A percentile compares a stretch with the other conserved stretches of the same genome.
These are phyloP conservation scores for Biston betularia DNA, from an alignment of 2,888 invertebrate species.

Conservation along the genomic window DNA sequence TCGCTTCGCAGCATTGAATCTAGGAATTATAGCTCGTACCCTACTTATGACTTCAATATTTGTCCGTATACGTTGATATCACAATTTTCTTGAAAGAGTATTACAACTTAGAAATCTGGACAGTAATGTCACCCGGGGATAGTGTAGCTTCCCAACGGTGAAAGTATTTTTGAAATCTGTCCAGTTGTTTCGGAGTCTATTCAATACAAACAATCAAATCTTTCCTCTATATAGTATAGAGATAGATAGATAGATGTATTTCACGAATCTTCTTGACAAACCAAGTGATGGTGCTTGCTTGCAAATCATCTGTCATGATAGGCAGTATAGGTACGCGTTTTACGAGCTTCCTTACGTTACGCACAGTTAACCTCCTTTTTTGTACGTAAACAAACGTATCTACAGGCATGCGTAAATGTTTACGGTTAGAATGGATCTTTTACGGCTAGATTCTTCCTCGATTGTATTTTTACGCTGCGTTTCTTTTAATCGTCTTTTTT, in stretches of 20 bases:
- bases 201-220: too few species aligned
- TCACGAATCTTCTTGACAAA: too few species aligned
- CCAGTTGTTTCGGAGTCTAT: too few species aligned
- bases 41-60: conserved; percentile 4
- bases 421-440: conserved; percentile 27
- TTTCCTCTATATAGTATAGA: too few species aligned
- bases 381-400: conserved; percentile 38
- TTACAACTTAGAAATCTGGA: background rate
- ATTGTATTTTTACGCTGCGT: conserved; percentile 12
- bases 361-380: conserved; percentile 38
- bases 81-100: conserved; percentile 1
- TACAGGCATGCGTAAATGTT: conserved; percentile 27
- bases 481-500: background rate
- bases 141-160: too few species aligned
- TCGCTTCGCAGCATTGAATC: conserved; percentile 28
- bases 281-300: too few species aligned
- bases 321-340: conserved; percentile 27
- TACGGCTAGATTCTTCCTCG: conserved; percentile 16
- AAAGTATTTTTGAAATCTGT: too few species aligned
- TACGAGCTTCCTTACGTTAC: conserved; percentile 25
- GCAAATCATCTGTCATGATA: conserved; percentile 27
- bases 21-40: conserved; percentile 27
- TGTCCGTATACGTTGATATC: background rate
- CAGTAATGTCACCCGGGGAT: too few species aligned
- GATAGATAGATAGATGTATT: too few species aligned